phyloP scores from a whole-genome alignment of 1,140 invertebrate genomes.

The Bombyx mandarina region DNA sequence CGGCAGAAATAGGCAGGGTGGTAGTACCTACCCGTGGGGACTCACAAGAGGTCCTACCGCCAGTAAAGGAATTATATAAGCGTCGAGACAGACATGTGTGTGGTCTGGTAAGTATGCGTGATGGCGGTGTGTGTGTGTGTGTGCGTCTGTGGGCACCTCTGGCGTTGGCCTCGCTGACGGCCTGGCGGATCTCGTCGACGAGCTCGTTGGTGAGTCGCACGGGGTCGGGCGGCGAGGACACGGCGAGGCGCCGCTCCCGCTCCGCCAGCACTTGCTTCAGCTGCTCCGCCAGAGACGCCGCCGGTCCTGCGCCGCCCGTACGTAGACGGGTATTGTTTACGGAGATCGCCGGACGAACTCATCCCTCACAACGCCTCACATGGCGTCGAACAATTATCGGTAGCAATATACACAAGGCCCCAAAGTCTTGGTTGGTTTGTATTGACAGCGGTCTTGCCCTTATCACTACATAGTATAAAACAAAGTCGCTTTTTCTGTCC shows the following conservation, averaged over 20 bases:
- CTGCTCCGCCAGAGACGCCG: constrained; percentile 84
- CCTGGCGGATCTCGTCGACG: constrained; percentile 86
- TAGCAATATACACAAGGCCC: neutral
- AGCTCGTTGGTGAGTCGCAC: constrained; percentile 80
- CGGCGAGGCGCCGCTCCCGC: constrained; percentile 74
- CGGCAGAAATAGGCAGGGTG: no score
- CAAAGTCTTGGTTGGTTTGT: no score
- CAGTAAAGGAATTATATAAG: no score
- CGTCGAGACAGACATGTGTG: no score
- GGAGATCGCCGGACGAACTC: no score
- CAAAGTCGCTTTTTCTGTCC: no score
- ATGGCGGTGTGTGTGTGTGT: no score
- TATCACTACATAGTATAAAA: no score
- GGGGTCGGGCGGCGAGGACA: constrained; percentile 70
- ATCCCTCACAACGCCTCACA: neutral
- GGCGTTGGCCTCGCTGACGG: constrained; percentile 86
- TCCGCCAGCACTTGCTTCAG: constrained; percentile 86
- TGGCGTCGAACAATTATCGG: neutral
- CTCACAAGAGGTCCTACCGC: no score
- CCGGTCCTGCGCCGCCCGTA: constrained; percentile 67
- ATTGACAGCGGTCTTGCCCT: no score
- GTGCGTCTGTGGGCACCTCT: constrained; percentile 72
- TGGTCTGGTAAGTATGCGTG: no score
- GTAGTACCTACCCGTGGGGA: no score
- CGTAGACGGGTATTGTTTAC: constrained; percentile 13